Evolutionary conservation across 1,140 invertebrate genomes (phyloP).

Genomic region (Ips typographus): DNA sequence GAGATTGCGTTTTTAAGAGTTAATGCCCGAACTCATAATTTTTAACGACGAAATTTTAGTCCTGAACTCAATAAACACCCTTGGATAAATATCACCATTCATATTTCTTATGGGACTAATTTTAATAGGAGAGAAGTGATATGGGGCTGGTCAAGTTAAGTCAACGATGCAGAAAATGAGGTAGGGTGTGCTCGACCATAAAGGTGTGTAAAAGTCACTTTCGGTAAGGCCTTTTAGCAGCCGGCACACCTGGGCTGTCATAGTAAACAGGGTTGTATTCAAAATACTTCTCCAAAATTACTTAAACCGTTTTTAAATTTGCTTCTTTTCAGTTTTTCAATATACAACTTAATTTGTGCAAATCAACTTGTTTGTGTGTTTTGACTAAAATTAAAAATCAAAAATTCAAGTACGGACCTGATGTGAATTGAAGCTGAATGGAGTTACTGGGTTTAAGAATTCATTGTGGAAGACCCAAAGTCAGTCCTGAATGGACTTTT

Average conservation of each 20-base stretch:
- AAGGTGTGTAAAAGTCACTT: conserved; percentile 44
- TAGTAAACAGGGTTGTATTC: conserved; percentile 14
- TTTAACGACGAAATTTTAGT: too few species aligned
- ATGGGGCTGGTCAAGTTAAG: conserved; percentile 42
- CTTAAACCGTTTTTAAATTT: too few species aligned
- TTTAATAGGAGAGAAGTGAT: conserved; percentile 35
- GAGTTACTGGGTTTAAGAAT: conserved; percentile 44
- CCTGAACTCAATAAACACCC: too few species aligned
- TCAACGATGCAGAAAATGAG: conserved; percentile 48
- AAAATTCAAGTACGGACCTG: conserved; percentile 36
- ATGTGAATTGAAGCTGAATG: conserved; percentile 40
- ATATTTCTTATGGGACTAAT: conserved; percentile 7
- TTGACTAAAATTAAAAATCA: neutral
- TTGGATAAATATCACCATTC: too few species aligned
- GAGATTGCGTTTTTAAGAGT: conserved; percentile 3
- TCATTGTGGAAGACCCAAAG: conserved; percentile 48
- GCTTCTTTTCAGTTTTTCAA: too few species aligned
- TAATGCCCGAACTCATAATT: neutral
- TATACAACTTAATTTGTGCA: too few species aligned
- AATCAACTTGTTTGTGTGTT: neutral
- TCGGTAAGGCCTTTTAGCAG: conserved; percentile 43
- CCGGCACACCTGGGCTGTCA: conserved; percentile 42
- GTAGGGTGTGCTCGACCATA: conserved; percentile 43
- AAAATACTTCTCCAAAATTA: neutral
- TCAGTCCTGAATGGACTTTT: conserved; percentile 48